Evolutionary conservation across 2,888 invertebrate species (phyloP), one percentile per base, ranked within the genome.

Genomic region (Acleris sparsana): DNA sequence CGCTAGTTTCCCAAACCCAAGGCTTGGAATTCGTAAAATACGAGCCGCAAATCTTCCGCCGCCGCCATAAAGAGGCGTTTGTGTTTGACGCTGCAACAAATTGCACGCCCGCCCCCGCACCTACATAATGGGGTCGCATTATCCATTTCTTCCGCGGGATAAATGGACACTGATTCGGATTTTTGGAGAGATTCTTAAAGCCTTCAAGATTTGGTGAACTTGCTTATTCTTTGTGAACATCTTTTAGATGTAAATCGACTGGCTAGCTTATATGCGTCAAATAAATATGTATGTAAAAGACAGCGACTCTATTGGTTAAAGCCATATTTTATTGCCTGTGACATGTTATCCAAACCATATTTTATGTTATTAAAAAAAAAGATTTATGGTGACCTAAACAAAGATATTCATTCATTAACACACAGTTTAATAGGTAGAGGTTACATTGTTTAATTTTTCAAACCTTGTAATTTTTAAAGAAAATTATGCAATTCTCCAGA

Each of bases 31-130:
- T n/a, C 44, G 44, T 16, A 46, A 29, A 60, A 65, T 56, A 44
- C 22, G 33, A 51, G 17, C 61, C 61, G 46, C 70, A 72, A 71
- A 74, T 71, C 62, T 69, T 63, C 60, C n/a, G 22, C 17, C 44
- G 33, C 58, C 43, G 43, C 18, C 60, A 16, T 69, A 64, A 73
- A 71, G 69, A 65, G 68, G 69, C 63, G 68, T 72, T 72, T 76
- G 77, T 69, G 70, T 71, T 70, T 74, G 75, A 75, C 73, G 74
- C 55, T 53, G 62, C 70, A 67, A 75, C 75, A 77, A 74, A 75
- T 77, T 73, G 69, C 61, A 66, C 56, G 55, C 51, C 53, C 60
- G 49, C 60, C 65, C 53, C 46, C 46, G 22, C 43, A 5, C 44
- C 33, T 22, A 56, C 56, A 52, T 66, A 66, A 66, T 66, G 61